A percentile compares a stretch with the other conserved stretches of the same genome.
Evolutionary conservation across 2,888 invertebrate genomes (phyloP).

Genomic region (Lochmaea capreae): DNA sequence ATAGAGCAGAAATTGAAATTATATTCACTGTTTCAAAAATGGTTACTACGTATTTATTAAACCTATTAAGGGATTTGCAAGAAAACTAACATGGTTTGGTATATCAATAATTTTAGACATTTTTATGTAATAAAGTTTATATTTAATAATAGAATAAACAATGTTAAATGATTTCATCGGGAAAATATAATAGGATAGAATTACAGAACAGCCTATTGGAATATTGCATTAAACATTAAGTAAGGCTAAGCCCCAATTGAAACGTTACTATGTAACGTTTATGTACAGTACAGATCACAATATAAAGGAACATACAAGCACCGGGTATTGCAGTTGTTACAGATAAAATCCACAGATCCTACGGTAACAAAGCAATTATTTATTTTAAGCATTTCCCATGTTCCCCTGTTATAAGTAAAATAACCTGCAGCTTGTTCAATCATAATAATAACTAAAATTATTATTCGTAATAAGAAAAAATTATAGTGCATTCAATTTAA

Average conservation of each 20-base stretch:
- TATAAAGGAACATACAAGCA: constrained; percentile 38
- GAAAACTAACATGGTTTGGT: no score
- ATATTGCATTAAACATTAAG: constrained; percentile 24
- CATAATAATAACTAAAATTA: background rate
- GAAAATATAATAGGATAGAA: background rate
- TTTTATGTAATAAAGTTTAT: no score
- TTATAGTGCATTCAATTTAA: background rate
- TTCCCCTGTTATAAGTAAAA: no score
- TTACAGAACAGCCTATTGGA: background rate
- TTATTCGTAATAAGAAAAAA: background rate
- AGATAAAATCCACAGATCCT: constrained; percentile 8
- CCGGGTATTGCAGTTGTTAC: constrained; percentile 39
- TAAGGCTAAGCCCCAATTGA: constrained; percentile 34
- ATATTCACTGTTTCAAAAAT: no score
- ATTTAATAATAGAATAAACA: no score
- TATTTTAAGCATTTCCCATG: no score
- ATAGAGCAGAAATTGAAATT: no score
- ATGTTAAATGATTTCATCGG: background rate
- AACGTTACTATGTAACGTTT: constrained; percentile 38
- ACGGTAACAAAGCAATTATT: background rate
- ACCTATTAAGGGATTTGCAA: no score
- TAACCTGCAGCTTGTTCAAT: background rate
- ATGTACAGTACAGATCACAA: constrained; percentile 39
- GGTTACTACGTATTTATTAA: no score
- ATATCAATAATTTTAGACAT: no score